Percentiles rank a stretch among this genome's conserved stretches.
Evolutionary conservation across 2,113 vertebrate genomes (phyloP).

Genomic region (Origma solitaria): DNA sequence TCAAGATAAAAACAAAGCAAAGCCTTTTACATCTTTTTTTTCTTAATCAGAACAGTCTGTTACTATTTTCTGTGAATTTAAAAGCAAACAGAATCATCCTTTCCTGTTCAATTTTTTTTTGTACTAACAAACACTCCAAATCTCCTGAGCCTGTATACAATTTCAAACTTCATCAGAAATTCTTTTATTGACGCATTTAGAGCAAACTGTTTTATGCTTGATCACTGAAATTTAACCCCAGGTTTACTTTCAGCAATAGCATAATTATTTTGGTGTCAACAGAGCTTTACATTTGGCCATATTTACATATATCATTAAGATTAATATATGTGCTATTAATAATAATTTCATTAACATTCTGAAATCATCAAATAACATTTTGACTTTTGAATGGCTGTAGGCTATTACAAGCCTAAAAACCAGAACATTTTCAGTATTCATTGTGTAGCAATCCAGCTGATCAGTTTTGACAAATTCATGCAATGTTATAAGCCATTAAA

Average conservation of each 20-base stretch:
- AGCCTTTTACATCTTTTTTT: background rate
- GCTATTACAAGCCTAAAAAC: slow-evolving; percentile 58
- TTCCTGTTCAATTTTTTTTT: background rate
- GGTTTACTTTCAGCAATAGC: slow-evolving; percentile 43
- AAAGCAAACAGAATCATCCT: background rate
- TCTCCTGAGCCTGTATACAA: background rate
- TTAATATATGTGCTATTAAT: slow-evolving; percentile 70
- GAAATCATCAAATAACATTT: slow-evolving; percentile 71
- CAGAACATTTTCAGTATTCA: slow-evolving; percentile 61
- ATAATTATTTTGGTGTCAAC: slow-evolving; percentile 41
- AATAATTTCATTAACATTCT: slow-evolving; percentile 70
- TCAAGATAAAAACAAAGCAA: background rate
- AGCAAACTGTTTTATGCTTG: background rate
- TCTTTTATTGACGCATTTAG: background rate
- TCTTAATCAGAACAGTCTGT: background rate
- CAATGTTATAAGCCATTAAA: slow-evolving; percentile 63
- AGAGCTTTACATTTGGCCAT: slow-evolving; percentile 34
- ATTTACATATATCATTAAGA: slow-evolving; percentile 69
- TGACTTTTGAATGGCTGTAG: slow-evolving; percentile 66
- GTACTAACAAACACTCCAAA: background rate
- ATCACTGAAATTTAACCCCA: slow-evolving; percentile 51
- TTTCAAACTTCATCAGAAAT: background rate
- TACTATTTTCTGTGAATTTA: background rate
- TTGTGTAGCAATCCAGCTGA: slow-evolving; percentile 51
- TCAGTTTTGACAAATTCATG: slow-evolving; percentile 66